phyloP scores from a whole-genome alignment of 2,797 vertebrate species.

The Nyctibius grandis region DNA sequence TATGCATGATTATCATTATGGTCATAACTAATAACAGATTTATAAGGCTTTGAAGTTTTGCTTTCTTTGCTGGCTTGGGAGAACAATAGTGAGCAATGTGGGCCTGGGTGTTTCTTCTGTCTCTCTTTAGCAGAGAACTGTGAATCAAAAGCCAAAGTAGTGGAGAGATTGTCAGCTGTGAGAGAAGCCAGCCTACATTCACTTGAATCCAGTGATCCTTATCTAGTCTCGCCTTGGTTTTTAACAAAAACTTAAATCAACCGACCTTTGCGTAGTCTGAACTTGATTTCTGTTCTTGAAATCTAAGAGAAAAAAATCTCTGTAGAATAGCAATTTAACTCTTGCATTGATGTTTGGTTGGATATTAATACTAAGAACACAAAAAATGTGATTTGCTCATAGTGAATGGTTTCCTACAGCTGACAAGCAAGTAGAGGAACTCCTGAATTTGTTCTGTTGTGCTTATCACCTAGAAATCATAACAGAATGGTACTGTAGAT shows the following conservation, averaged over 20 bases:
- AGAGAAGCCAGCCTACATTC: background rate
- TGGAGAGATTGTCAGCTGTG: background rate
- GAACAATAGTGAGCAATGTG: background rate
- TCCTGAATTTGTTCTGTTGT: background rate
- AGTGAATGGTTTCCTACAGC: background rate
- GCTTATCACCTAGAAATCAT: background rate
- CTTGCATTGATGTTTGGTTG: background rate
- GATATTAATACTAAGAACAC: background rate
- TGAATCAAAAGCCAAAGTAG: background rate
- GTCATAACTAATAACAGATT: slow-evolving; percentile 20
- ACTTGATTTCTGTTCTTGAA: background rate
- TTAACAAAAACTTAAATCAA: background rate
- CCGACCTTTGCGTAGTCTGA: background rate
- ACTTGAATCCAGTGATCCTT: background rate
- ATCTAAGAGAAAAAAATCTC: background rate
- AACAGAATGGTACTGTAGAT: background rate
- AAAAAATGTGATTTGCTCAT: background rate
- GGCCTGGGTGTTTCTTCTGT: background rate
- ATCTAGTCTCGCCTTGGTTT: background rate
- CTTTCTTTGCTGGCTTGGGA: background rate
- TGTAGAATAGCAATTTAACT: background rate
- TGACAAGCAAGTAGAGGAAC: background rate
- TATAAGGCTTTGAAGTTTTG: slow-evolving; percentile 17
- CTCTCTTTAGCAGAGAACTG: background rate
- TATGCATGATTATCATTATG: background rate